Evolutionary conservation across 2,888 invertebrate species (phyloP).

Genomic region (Sympetrum striolatum): DNA sequence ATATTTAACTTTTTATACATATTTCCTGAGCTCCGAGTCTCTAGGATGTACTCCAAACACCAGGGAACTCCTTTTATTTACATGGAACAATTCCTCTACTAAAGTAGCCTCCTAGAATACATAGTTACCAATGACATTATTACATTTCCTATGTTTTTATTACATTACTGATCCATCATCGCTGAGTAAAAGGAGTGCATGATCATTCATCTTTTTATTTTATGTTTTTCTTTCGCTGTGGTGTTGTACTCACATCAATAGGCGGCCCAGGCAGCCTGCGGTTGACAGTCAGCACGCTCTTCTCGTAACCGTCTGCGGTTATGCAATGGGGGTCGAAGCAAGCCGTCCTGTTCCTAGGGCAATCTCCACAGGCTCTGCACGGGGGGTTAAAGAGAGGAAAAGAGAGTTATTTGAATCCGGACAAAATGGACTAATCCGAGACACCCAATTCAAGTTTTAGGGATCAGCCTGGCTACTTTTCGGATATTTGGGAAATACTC

Average conservation of each 20-base stretch:
- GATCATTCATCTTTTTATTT: neutral
- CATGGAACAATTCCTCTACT: too few relatives aligned
- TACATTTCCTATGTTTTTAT: neutral
- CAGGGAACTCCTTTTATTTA: too few relatives aligned
- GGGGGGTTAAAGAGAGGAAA: neutral
- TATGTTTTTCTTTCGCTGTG: neutral
- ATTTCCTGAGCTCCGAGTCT: too few relatives aligned
- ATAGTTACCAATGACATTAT: too few relatives aligned
- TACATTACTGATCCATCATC: neutral
- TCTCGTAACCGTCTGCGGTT: slow-evolving; percentile 61
- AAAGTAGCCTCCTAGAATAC: too few relatives aligned
- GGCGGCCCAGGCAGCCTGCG: slow-evolving; percentile 61
- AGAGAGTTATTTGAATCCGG: neutral
- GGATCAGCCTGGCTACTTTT: too few relatives aligned
- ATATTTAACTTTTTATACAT: too few relatives aligned
- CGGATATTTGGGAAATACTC: too few relatives aligned
- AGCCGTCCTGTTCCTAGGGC: slow-evolving; percentile 58
- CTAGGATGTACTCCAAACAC: too few relatives aligned
- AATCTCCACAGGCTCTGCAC: slow-evolving; percentile 60
- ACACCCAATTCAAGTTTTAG: too few relatives aligned
- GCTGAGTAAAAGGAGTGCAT: neutral
- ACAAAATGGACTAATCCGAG: neutral
- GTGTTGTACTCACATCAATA: slow-evolving; percentile 57
- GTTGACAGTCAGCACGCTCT: slow-evolving; percentile 61
- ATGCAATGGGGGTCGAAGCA: slow-evolving; percentile 62